Base-by-base conservation (phyloP, 2,888 invertebrate genomes). In the Parochlus steinenii region DNA sequence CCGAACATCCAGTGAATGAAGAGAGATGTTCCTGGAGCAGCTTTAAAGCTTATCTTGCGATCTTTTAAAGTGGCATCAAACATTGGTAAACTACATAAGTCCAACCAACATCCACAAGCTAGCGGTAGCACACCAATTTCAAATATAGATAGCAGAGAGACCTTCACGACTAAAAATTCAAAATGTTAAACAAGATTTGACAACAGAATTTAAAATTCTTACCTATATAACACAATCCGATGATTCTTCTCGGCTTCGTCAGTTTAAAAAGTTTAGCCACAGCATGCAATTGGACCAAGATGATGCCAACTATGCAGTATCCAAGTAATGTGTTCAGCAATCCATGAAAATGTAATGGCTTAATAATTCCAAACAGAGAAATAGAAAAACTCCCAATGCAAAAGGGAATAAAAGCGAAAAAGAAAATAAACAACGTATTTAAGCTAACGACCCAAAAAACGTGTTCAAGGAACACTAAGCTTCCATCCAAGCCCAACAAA, bases 1-100 rank as follows among this genome's bases (percentile, higher is more conserved):
- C 98, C 98, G 6, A 93, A 86, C 25, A 97, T 72, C 98, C 98
- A 98, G 56, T 98, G 97, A 37, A 98, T 81, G 54, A 97, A 97
- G 68, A 97, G 85, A 2, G 90, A 87, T 0, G 97, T 93, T 47
- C 92, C 92, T 0, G 97, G 97, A 0, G 93, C 90, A 0, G 81
- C 70, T 43, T 77, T 73, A 46, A 97, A 87, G 42, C 85, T 86
- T 0, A 74, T 69, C 54, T 90, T 81, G 24, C 97, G 71, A 51
- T 87, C 87, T 52, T 78, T 78, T 0, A 90, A 65, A 1, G 81
- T 82, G 2, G 89, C 86, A 52, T 89, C 87, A 47, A 89, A 86
- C 70, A 90, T 73, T 0, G 85, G 75, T 45, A 98, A 61, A 0
- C 97, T 95, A 54, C 98, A 98, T 38, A 98, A 82, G 53, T 98